These are phyloP conservation scores for Propithecus deckenii DNA, from an alignment of 2,797 vertebrate genomes.

Conservation along the genomic window DNA sequence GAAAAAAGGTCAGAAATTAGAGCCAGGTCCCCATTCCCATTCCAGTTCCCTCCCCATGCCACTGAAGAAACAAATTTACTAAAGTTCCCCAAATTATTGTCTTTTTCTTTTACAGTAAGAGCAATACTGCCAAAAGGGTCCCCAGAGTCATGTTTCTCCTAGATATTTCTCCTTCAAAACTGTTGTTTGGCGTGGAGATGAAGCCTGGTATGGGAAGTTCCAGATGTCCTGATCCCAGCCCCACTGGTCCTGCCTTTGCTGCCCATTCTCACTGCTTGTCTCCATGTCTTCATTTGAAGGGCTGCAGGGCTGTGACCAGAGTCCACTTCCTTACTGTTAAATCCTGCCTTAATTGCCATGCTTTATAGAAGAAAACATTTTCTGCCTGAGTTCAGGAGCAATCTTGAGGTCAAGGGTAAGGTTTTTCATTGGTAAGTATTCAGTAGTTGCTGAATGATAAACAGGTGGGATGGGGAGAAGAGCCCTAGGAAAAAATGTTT, in stretches of 20 bases:
- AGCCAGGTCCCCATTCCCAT: not conserved
- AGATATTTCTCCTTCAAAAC: not conserved
- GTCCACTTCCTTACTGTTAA: not conserved
- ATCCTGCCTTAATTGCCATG: not conserved
- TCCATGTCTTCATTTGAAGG: not conserved
- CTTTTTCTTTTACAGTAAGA: not conserved
- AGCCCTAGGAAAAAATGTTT: not conserved
- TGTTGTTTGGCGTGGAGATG: not conserved
- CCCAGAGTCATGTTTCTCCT: not conserved
- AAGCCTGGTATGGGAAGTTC: not conserved
- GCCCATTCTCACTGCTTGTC: not conserved
- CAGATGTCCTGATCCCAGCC: not conserved
- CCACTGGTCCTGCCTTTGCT: not conserved
- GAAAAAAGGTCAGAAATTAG: not conserved
- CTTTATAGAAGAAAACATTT: constrained; percentile 7
- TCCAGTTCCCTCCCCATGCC: not conserved
- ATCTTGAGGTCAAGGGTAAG: not conserved
- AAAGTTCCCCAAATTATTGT: not conserved
- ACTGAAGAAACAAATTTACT: not conserved
- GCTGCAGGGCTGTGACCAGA: not conserved
- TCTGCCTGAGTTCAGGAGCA: not conserved
- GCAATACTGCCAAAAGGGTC: not conserved
- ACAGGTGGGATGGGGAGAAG: not conserved
- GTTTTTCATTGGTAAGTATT: constrained; percentile 66
- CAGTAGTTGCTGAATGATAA: constrained; percentile 23